Evolutionary conservation across 2,888 invertebrate genomes (phyloP).

Genomic region (Philonicus albiceps): DNA sequence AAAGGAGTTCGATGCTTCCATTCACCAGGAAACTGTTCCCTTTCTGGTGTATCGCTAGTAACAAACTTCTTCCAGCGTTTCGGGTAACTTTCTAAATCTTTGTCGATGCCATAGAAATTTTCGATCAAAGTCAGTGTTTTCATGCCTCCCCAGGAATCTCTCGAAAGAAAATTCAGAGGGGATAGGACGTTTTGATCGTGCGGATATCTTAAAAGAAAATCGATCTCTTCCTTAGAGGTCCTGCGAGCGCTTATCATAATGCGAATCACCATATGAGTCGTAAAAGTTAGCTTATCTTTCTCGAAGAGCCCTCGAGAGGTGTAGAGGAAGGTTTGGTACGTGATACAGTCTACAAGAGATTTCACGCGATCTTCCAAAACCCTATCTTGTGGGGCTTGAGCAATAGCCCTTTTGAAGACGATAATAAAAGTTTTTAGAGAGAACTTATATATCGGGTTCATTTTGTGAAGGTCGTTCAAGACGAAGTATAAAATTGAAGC

Average conservation of each 20-base stretch:
- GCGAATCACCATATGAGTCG: constrained; percentile 86
- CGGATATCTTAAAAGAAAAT: constrained; percentile 88
- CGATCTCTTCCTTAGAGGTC: constrained; percentile 79
- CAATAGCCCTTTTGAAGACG: constrained; percentile 88
- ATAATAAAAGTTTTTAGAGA: constrained; percentile 93
- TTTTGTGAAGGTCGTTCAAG: constrained; percentile 87
- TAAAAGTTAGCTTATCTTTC: constrained; percentile 89
- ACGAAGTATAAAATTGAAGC: constrained; percentile 94
- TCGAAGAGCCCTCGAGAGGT: constrained; percentile 92
- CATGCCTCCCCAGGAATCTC: constrained; percentile 84
- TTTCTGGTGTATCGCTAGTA: constrained; percentile 90
- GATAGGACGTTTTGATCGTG: constrained; percentile 74
- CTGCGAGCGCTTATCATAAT: constrained; percentile 64
- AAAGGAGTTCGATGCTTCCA: constrained; percentile 92
- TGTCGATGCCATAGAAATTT: constrained; percentile 85
- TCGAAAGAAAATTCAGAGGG: constrained; percentile 84
- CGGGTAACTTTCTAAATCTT: constrained; percentile 89
- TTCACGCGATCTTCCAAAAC: constrained; percentile 74
- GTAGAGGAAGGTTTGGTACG: constrained; percentile 86
- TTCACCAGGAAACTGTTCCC: constrained; percentile 93
- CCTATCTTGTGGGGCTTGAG: constrained; percentile 67
- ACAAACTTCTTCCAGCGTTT: constrained; percentile 94
- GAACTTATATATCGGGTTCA: constrained; percentile 96
- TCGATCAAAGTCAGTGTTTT: constrained; percentile 80
- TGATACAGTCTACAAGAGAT: constrained; percentile 85